A percentile compares a stretch with the other conserved stretches of the same genome.
Conservation (phyloP, 2,888 invertebrate species). For the Ophion costatus region DNA sequence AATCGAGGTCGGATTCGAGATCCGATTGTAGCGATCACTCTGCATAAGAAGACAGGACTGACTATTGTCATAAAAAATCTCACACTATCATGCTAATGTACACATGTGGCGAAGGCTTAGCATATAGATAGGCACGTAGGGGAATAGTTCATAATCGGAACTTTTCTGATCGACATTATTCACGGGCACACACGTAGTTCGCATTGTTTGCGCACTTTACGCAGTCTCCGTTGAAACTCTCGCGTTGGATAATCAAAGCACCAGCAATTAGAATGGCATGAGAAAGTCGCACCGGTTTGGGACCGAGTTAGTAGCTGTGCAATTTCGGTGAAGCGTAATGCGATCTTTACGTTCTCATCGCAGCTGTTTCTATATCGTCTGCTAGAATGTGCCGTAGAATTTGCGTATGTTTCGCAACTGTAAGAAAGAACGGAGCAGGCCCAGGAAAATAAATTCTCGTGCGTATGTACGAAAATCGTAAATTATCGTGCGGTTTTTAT, state of each 20-base stretch:
- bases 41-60: background rate
- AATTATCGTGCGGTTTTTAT: background rate
- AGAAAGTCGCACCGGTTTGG: background rate
- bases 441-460: background rate
- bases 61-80: background rate
- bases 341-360: background rate
- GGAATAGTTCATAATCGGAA: background rate
- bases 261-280: background rate
- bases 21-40: too few relatives aligned
- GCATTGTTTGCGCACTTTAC: background rate
- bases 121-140: background rate
- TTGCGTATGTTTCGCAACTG: background rate
- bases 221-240: background rate
- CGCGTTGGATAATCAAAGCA: background rate
- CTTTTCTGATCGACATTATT: background rate
- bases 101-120: background rate
- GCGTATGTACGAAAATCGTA: background rate
- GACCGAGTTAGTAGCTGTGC: background rate
- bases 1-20: too few relatives aligned
- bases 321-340: background rate
- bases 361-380: background rate
- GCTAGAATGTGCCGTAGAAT: background rate
- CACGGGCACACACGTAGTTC: background rate
- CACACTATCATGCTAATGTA: background rate
- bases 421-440: background rate